Conservation (phyloP, 2,113 vertebrate genomes). For the Phocoena phocoena region DNA sequence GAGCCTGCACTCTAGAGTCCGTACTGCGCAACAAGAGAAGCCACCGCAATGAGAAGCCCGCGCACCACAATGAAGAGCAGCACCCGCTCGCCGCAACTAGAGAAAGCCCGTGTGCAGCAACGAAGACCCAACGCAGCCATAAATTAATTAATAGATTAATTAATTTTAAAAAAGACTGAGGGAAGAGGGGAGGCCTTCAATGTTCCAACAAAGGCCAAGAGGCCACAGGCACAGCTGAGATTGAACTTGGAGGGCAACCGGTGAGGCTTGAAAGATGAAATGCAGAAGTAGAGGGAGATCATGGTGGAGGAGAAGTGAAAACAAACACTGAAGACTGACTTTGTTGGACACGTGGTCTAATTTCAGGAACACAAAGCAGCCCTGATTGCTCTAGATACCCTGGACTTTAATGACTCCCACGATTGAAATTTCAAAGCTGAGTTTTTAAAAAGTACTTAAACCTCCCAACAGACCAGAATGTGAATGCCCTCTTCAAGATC, state of each 20-base stretch:
- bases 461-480: conserved; percentile 68
- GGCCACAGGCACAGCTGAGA: conserved; percentile 88
- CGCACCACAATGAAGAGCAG: no score
- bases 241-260: conserved; percentile 89
- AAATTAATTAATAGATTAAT: no score
- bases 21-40: no score
- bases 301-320: conserved; percentile 92
- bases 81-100: no score
- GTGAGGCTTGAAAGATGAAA: conserved; percentile 92
- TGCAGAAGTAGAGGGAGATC: conserved; percentile 91
- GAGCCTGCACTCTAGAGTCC: no score
- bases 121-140: no score
- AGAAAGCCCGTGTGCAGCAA: no score
- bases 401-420: conserved; percentile 62
- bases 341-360: conserved; percentile 8
- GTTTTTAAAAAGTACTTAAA: conserved; percentile 63
- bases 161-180: conserved; percentile 84
- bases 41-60: no score
- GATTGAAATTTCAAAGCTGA: conserved; percentile 65
- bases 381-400: conserved; percentile 32
- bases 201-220: not conserved
- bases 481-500: conserved; percentile 56
- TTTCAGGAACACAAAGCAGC: not conserved
- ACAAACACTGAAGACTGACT: conserved; percentile 89
- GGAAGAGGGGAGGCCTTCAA: conserved; percentile 88